phyloP scores from a whole-genome alignment of 2,113 vertebrate species.

The Recurvirostra avosetta region DNA sequence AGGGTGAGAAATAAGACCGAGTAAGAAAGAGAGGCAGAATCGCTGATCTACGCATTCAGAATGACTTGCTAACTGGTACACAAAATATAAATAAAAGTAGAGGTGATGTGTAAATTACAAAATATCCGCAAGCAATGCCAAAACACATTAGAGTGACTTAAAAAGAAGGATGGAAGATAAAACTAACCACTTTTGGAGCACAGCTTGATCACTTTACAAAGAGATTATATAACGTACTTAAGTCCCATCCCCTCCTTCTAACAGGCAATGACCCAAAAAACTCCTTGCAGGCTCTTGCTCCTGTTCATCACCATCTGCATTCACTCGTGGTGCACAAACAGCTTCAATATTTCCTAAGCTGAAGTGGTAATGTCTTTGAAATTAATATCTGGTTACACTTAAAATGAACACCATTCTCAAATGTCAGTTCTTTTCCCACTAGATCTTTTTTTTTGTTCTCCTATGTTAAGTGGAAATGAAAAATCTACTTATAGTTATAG shows the following conservation, averaged over 20 bases:
- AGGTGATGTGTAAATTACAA: not conserved
- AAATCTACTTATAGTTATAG: not conserved
- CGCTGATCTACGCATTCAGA: not conserved
- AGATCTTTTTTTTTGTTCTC: not conserved
- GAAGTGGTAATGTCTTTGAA: not conserved
- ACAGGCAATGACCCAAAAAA: not conserved
- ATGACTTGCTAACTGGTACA: not conserved
- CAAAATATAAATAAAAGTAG: not conserved
- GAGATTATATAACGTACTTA: not conserved
- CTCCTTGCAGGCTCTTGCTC: not conserved
- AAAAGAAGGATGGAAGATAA: not conserved
- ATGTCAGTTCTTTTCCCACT: not conserved
- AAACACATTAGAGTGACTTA: not conserved
- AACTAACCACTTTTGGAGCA: not conserved
- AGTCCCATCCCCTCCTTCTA: not conserved
- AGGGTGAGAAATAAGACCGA: not conserved
- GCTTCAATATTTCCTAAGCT: not conserved
- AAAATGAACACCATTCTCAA: not conserved
- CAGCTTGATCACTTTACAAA: constrained; percentile 5
- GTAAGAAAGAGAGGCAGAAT: not conserved
- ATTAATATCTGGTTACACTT: not conserved
- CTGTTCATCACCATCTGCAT: not conserved
- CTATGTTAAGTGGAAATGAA: not conserved
- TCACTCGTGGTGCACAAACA: not conserved
- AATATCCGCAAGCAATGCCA: not conserved